Percentiles rank a stretch among this genome's conserved stretches.
phyloP scores from a whole-genome alignment of 2,113 vertebrate species.

The Thamnaconus septentrionalis region DNA sequence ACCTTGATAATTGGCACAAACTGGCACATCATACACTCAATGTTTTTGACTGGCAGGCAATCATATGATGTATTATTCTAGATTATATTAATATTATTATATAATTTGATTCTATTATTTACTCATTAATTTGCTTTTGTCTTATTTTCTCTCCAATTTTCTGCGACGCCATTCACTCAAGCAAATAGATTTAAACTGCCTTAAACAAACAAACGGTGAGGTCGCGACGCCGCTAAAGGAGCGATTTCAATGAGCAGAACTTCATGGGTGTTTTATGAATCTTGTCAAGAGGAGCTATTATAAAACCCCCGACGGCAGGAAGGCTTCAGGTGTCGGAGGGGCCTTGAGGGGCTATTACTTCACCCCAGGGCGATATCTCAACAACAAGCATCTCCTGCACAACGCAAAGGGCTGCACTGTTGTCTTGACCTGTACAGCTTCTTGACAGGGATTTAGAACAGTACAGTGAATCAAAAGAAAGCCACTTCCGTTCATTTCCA shows the following conservation, averaged over 20 bases:
- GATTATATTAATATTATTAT: no score
- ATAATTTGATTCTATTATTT: no score
- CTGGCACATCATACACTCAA: no score
- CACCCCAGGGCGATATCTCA: slow-evolving; percentile 40
- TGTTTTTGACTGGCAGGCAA: no score
- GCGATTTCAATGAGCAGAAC: slow-evolving; percentile 22
- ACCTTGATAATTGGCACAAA: no score
- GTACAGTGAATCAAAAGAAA: slow-evolving; percentile 21
- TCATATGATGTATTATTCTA: no score
- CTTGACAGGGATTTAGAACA: slow-evolving; percentile 22
- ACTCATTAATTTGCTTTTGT: no score
- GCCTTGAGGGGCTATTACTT: slow-evolving; percentile 39
- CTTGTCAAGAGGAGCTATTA: slow-evolving; percentile 40
- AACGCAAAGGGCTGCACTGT: slow-evolving; percentile 22
- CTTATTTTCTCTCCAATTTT: no score
- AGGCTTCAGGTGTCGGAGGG: slow-evolving; percentile 34
- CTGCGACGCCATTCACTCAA: no score
- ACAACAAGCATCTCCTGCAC: slow-evolving; percentile 32
- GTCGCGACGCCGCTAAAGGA: slow-evolving; percentile 27
- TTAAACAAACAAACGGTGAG: slow-evolving; percentile 16
- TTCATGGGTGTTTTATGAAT: slow-evolving; percentile 41
- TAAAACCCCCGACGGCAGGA: slow-evolving; percentile 24
- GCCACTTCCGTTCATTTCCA: slow-evolving; percentile 3
- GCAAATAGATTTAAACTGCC: background rate
- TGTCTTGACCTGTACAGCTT: slow-evolving; percentile 34